Base-by-base conservation (phyloP, 2,797 vertebrate species). In the Epinephelus malabaricus region DNA sequence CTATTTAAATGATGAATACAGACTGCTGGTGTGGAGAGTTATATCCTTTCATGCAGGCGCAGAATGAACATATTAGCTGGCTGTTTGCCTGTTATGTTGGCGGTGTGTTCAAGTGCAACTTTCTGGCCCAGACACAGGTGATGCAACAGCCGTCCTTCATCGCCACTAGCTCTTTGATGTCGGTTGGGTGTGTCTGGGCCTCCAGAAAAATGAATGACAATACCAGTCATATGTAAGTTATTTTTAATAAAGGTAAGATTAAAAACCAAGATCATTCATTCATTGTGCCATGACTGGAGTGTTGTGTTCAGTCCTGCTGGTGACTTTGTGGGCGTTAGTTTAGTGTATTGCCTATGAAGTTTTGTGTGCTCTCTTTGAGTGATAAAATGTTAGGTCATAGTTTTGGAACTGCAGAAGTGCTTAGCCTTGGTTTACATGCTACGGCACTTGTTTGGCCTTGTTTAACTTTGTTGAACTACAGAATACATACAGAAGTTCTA, bases 381-480 rank as follows among this genome's bases (percentile, higher is more conserved):
- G 27, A 23, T 60, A 17, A 63, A 65, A 34, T 66, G 6, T 58
- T 54, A 2, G 15, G n/a, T 25, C 2, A 1, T 49, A 17, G 49
- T 66, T 81, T 19, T 84, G 40, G 65, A 38, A 62, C 11, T 50
- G 45, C 23, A 60, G 34, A 78, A 3, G 6, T 45, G 77, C 54
- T 81, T 78, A 69, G 65, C 74, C 73, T 90, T 69, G 45, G 8
- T 73, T 76, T 47, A 63, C 25, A 43, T n/a, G 17, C 56, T 43
- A 1, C 55, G 75, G 60, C 12, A 1, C 60, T 63, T 56, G 74
- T 77, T 80, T 82, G 73, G 74, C 62, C 64, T 87, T 81, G 66
- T 82, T 83, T 65, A 56, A 67, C 60, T 60, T 76, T 1, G 18
- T 27, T 47, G 12, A 73, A 56, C 56, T 65, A 61, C 49, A 79